A percentile compares a stretch with the other conserved stretches of the same genome.
Conservation (phyloP, 30 jellyfish, hydroid and myxozoan genomes). For the Clytia hemisphaerica region DNA sequence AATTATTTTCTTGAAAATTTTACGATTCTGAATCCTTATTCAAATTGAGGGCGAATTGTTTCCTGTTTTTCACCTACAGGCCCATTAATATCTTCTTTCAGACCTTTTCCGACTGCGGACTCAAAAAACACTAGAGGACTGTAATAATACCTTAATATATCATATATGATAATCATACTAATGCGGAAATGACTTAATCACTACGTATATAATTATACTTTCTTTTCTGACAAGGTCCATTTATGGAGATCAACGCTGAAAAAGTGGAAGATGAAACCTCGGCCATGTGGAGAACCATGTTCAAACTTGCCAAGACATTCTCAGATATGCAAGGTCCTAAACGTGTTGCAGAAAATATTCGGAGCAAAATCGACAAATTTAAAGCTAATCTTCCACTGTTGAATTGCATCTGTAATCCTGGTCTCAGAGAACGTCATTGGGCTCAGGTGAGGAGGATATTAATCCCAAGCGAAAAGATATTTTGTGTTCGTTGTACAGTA, state of each 20-base stretch:
- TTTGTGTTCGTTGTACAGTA: too few relatives aligned
- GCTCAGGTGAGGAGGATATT: constrained; percentile 75
- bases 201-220: too few relatives aligned
- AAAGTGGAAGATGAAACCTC: constrained; percentile 72
- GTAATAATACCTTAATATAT: too few relatives aligned
- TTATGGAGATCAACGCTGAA: constrained; percentile 73
- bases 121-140: too few relatives aligned
- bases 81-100: too few relatives aligned
- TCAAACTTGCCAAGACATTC: constrained; percentile 64
- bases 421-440: constrained; percentile 94
- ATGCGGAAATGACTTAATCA: not conserved
- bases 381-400: constrained; percentile 71
- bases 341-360: constrained; percentile 89
- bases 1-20: too few relatives aligned
- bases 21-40: too few relatives aligned
- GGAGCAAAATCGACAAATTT: constrained; percentile 78
- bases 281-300: constrained; percentile 92
- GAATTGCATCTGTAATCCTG: constrained; percentile 88
- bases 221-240: constrained; percentile 51
- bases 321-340: constrained; percentile 86
- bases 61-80: too few relatives aligned
- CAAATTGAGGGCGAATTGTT: too few relatives aligned
- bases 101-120: too few relatives aligned
- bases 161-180: too few relatives aligned
- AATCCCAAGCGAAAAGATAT: too few relatives aligned